Evolutionary conservation across 2,113 vertebrate species (phyloP), one percentile per base, ranked within the genome.

Genomic region (Zosterops lateralis): DNA sequence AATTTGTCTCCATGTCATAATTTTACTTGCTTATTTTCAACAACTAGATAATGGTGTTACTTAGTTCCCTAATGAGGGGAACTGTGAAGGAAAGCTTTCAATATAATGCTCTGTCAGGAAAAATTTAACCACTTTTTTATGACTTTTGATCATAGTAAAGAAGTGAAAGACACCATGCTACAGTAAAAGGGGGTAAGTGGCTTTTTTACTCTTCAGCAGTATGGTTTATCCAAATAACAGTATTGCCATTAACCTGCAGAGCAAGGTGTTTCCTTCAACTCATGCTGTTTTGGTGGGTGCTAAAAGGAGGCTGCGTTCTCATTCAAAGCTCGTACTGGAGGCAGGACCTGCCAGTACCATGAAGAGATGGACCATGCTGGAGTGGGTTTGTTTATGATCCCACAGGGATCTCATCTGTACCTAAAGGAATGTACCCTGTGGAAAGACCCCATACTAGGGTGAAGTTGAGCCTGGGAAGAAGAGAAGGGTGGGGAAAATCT

Each of bases 251-350:
- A 62, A 62, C 9, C 28, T 80, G 28, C 20, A 75, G 79, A 57
- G 1, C 17, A 73, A 76, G 6, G 15, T n/a, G 4, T 11, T 72
- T 83, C 24, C 21, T 57, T 67, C 10, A 36, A 25, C 20, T 47
- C 15, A 2, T 1, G 5, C 21, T 28, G 14, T 18, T 73, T 58
- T 26, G 34, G 5, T 44, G 51, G 17, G 15, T 65, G 44, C 18
- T 20, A 0, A 0, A 32, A 73, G 26, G 8, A 44, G 4, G 4
- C 22, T 51, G 17, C 10, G 4, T 50, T 12, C 34, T 11, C 19
- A 9, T 1, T 9, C 11, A 40, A 38, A n/a, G 22, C 29, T 32
- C 17, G 14, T 42, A 21, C 31, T 42, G 42, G 42, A 50, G 17
- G 25, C 31, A 60, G 45, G n/a, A 74, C 32, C 24, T 58, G 10